A percentile compares a stretch with the other conserved stretches of the same genome.
Evolutionary conservation across 2,797 vertebrate species (phyloP).

Genomic region (Sebastiscus albofasciatus): DNA sequence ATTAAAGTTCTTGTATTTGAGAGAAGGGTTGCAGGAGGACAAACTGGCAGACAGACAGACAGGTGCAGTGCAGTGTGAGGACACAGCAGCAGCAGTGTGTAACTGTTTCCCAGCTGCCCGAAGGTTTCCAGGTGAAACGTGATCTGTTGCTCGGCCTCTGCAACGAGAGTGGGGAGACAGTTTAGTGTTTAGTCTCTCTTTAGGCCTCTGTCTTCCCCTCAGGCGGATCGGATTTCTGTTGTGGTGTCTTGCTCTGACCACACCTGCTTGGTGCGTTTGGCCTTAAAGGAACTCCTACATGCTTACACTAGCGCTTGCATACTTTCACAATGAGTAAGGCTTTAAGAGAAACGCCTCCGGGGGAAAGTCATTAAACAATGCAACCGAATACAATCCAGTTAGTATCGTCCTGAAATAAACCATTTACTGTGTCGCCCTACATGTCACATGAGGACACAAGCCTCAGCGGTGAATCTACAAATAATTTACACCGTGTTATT

Average conservation of each 20-base stretch:
- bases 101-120: slow-evolving; percentile 29
- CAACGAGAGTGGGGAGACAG: slow-evolving; percentile 2
- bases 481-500: neutral
- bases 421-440: rapidly evolving
- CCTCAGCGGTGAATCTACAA: neutral
- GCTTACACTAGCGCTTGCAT: slow-evolving; percentile 11
- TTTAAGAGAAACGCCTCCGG: neutral
- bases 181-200: slow-evolving; percentile 51
- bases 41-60: neutral
- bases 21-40: neutral
- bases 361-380: neutral
- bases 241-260: slow-evolving; percentile 21
- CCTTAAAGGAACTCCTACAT: slow-evolving; percentile 33
- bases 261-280: slow-evolving; percentile 22
- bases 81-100: slow-evolving; percentile 14
- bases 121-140: slow-evolving; percentile 50
- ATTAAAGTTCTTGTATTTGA: neutral
- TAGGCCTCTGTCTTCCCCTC: slow-evolving; percentile 30
- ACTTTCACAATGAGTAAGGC: slow-evolving; percentile 1
- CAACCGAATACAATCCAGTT: neutral
- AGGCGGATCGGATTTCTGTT: slow-evolving; percentile 49
- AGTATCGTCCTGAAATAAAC: neutral
- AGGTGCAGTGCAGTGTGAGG: slow-evolving; percentile 10
- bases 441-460: slow-evolving; percentile 12
- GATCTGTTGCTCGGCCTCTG: slow-evolving; percentile 1